A percentile compares a stretch with the other conserved stretches of the same genome.
Conservation (phyloP, 2,888 invertebrate species). For the Eristalinus aeneus region DNA sequence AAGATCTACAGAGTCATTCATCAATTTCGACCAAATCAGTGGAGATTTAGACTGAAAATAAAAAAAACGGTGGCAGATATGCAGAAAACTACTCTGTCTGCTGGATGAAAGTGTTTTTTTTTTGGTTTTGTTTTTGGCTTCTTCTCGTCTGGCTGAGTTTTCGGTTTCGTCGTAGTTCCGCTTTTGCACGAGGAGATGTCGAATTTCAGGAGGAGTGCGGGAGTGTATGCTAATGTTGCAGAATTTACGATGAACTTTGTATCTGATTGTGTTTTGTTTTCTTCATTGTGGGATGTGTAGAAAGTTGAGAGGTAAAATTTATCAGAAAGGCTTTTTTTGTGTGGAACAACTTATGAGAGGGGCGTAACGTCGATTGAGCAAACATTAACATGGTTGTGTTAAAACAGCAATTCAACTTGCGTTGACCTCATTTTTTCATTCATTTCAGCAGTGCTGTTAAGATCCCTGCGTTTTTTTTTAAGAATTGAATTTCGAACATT, state of each 20-base stretch:
- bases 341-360: not conserved
- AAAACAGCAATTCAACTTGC: too few relatives aligned
- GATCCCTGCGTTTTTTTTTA: too few relatives aligned
- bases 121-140: not conserved
- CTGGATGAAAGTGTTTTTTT: not conserved
- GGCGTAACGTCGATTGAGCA: not conserved
- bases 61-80: not conserved
- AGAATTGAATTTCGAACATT: too few relatives aligned
- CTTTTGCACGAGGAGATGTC: too few relatives aligned
- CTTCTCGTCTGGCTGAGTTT: too few relatives aligned
- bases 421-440: too few relatives aligned
- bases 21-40: not conserved
- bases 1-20: not conserved
- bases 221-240: not conserved
- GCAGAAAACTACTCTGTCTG: not conserved
- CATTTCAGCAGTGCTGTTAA: too few relatives aligned
- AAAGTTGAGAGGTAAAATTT: not conserved
- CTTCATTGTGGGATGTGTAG: not conserved
- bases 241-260: constrained; percentile 1
- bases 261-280: not conserved
- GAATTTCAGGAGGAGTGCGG: not conserved
- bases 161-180: too few relatives aligned
- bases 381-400: too few relatives aligned
- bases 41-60: not conserved
- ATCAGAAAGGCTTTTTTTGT: not conserved